A percentile compares a stretch with the other conserved stretches of the same genome.
These are phyloP conservation scores for Mythimna albipuncta DNA, from an alignment of 2,888 invertebrate species.

Conservation along the genomic window DNA sequence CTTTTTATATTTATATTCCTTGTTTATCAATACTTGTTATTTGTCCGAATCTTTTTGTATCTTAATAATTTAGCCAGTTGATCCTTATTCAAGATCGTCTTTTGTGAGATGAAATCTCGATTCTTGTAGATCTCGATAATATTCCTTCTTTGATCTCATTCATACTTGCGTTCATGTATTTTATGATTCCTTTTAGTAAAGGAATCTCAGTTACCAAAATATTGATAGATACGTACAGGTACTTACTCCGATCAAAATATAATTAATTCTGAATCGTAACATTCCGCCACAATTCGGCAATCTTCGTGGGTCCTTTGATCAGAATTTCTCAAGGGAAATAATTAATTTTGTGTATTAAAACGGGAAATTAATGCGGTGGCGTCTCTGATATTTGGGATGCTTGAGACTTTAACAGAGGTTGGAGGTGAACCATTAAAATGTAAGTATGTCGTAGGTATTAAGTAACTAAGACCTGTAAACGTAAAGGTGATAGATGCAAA, in stretches of 20 bases:
- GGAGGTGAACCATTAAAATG: not conserved
- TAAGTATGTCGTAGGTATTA: not conserved
- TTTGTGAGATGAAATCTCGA: not conserved
- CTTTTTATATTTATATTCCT: not conserved
- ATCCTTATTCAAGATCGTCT: not conserved
- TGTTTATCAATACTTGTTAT: not conserved
- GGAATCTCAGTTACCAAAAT: not conserved
- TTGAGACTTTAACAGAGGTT: slow-evolving; percentile 27
- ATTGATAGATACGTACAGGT: not conserved
- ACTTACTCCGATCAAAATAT: slow-evolving; percentile 20
- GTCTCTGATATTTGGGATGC: slow-evolving; percentile 35
- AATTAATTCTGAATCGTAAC: slow-evolving; percentile 26
- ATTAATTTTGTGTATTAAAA: slow-evolving; percentile 61
- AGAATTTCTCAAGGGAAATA: slow-evolving; percentile 53
- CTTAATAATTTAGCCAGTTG: not conserved
- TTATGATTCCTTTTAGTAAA: slow-evolving; percentile 1
- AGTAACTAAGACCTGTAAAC: not conserved
- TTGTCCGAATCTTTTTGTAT: not conserved
- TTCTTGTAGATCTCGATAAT: not conserved
- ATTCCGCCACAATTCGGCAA: slow-evolving; percentile 31
- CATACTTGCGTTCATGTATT: not conserved
- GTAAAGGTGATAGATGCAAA: not conserved
- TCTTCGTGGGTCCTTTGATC: slow-evolving; percentile 51
- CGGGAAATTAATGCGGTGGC: slow-evolving; percentile 55
- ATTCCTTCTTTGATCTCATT: not conserved